Evolutionary conservation across 2,113 vertebrate genomes (phyloP), one percentile per base, ranked within the genome.

Genomic region (Lathamus discolor): DNA sequence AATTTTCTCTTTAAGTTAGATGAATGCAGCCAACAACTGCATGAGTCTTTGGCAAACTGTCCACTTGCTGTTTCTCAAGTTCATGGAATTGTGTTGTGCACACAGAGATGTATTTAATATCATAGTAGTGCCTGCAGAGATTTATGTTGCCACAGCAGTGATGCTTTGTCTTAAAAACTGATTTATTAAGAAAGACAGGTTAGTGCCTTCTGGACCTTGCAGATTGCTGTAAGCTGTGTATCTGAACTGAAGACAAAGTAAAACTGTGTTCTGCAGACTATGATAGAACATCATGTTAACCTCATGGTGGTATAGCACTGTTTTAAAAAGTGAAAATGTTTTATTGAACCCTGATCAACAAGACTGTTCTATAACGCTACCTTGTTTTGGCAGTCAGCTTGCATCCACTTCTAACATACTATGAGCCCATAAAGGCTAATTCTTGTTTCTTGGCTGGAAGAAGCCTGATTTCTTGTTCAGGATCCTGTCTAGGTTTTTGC

Each of bases 331-430:
- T 1, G 6, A 18, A 14, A 2, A 16, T 57, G 43, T 41, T 39
- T 11, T 25, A 22, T 2, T 82, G 39, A 23, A 6, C 24, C 28
- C 10, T 29, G 14, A 59, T 25, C 46, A 25, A 13, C 35, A 24
- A 28, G 29, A 15, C 14, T 28, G 2, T 55, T 48, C 63, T 23
- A 7, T 23, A 37, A 10, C 1, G 10, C 72, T 44, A 2, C 55
- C 20, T 18, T 33, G 37, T 55, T 28, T 41, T 39, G 28, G 5
- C 31, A 39, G 51, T 29, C 12, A 4, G 61, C 48, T 72, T n/a
- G 44, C 10, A 18, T n/a, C 59, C 59, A 18, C 1, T 31, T 39
- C 5, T 15, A 4, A 25, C 0, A 0, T 3, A 5, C 67, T 61
- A 64, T 35, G 64, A 44, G 49, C 59, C 61, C 18, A 2, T 1